Evolutionary conservation across 2,113 vertebrate species (phyloP), one percentile per base, ranked within the genome.

Genomic region (Thamnaconus septentrionalis): DNA sequence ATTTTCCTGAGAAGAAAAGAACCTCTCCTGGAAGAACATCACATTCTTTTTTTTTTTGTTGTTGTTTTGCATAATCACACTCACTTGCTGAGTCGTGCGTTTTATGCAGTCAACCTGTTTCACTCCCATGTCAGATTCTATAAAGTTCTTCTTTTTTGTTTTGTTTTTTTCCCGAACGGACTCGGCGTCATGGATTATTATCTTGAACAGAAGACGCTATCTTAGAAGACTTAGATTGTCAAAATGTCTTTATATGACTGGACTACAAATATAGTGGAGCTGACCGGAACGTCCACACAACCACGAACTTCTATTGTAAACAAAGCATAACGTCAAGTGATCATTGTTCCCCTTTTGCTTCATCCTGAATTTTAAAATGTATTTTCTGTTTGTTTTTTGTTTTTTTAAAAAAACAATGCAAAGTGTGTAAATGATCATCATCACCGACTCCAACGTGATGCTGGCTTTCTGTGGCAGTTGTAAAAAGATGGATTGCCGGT

Each of bases 1-100:
- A 82, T 83, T 87, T 73, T 84, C 64, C 66, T 83, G 82, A 79
- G 78, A 82, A 82, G n/a, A 52, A 76, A 84, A 77, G 58, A 83
- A 80, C 74, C 45, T 71, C 70, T 86, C 69, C 69, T 71, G 68
- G 9, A 11, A n/a, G 48, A 50, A 66, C 18, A 31, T 31, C 18
- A 31, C 18, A 31, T 31, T 75, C 53, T 61, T 80, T 75, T 49
- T 57, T 67, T 10, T 69, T 65, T 68, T 71, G 4, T 86, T 86
- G 3, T 81, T 76, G 78, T 78, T 68, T 66, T 76, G 50, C 65
- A 57, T 84, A 56, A 75, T 69, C 61, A 67, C 75, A 76, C 85
- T 79, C 71, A 79, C 61, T 41, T 79, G 77, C 44, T 18, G 67
- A 78, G 74, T 83, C 82, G 50, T 77, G 44, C 82, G 75, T 78